Base-by-base conservation (phyloP, 1,140 invertebrate genomes). In the Laodelphax striatellus region DNA sequence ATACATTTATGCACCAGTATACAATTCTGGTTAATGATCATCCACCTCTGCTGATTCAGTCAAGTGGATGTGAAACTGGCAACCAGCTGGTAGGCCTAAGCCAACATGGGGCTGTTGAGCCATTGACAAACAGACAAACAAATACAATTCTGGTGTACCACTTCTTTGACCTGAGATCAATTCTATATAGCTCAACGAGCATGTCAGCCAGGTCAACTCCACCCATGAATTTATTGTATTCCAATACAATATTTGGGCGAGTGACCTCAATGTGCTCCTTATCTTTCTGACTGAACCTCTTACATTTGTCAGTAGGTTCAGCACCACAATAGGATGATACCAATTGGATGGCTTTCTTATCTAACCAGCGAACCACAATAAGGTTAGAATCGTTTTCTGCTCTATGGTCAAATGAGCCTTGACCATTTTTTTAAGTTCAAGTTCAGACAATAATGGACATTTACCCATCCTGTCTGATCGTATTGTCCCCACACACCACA, bases 201-300 rank as follows among this genome's bases (percentile, higher is more conserved):
- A 63, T 62, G 46, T 65, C 68, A 10, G 57, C 54, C 21, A 68
- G 38, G 59, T 70, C 66, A 1, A 70, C 69, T 14, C 66, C 69
- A 19, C 67, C 67, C 67, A 69, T 69, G 24, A 65, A 60, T 13
- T n/a, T 38, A 55, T 69, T 69, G 43, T 68, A 70, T 38, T 65
- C 55, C 43, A 50, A 44, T 16, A 69, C 59, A 42, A 65, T 54
- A 14, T 38, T 11, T 21, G 66, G 64, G 34, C 53, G 38, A 28
- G n/a, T 21, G 16, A 62, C 53, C 16, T 58, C 14, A 52, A 60
- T 55, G 31, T 58, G 31, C 43, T 58, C 2, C 42, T 64, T 64
- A 5, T 61, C 21, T 61, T 42, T 62, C 31, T 44, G 46, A 21
- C 24, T 42, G 61, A 62, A 65, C 31, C 62, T 56, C 16, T 61